These are phyloP conservation scores for Drosophila histrio DNA, from an alignment of 2,888 invertebrate species.

Conservation along the genomic window DNA sequence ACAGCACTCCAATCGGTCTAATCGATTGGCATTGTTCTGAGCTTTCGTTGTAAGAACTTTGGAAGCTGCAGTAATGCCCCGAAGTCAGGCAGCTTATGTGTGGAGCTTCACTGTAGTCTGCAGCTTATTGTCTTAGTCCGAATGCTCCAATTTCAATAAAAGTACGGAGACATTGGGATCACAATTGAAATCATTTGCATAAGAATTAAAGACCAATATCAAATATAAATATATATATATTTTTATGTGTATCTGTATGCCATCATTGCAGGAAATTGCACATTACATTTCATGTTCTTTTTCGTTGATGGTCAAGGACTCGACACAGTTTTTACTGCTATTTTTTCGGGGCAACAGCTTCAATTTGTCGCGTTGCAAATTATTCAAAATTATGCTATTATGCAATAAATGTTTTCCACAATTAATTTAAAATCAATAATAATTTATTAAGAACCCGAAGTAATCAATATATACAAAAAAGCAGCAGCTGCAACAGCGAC, in stretches of 20 bases:
- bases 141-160: conserved; percentile 11
- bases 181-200: background rate
- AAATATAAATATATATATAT: background rate
- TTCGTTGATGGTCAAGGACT: background rate
- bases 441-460: conserved; percentile 24
- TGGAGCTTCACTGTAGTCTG: background rate
- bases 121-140: conserved; percentile 25
- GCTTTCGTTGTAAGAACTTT: conserved; percentile 2
- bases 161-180: background rate
- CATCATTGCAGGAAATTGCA: background rate
- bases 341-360: background rate
- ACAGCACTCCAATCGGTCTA: background rate
- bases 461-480: conserved; percentile 22
- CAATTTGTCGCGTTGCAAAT: background rate
- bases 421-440: conserved; percentile 30
- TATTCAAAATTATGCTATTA: background rate
- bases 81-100: background rate
- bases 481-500: conserved; percentile 2
- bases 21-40: conserved; percentile 25
- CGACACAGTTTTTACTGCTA: background rate
- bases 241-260: background rate
- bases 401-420: background rate
- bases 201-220: background rate
- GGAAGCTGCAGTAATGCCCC: background rate
- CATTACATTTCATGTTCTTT: background rate